phyloP scores from a whole-genome alignment of 2,888 invertebrate genomes.

The Spodoptera littoralis region DNA sequence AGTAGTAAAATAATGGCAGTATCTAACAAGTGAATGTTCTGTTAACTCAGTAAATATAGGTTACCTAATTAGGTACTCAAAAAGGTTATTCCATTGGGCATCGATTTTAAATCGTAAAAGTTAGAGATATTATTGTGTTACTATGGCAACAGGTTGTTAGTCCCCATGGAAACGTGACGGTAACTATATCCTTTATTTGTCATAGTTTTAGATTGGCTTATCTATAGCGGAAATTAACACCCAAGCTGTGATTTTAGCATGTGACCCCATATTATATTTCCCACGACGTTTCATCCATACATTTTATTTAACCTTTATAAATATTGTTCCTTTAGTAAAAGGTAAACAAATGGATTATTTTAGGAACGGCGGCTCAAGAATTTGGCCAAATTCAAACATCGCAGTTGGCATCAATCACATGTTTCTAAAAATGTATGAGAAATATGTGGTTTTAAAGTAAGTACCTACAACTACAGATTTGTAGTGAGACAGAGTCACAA shows the following conservation, averaged over 20 bases:
- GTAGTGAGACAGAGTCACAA: background rate
- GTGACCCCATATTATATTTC: conserved; percentile 38
- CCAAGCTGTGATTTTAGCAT: conserved; percentile 46
- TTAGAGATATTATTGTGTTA: conserved; percentile 4
- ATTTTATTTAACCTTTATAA: background rate
- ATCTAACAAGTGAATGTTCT: background rate
- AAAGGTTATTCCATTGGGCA: background rate
- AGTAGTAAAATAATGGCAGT: no score
- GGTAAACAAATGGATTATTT: conserved; percentile 3
- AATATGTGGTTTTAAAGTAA: background rate
- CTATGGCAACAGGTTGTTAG: conserved; percentile 19
- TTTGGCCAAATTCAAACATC: conserved; percentile 13
- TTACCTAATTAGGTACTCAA: background rate
- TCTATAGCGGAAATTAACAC: conserved; percentile 50
- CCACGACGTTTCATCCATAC: conserved; percentile 29
- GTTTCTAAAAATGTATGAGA: conserved; percentile 10
- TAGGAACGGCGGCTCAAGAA: background rate
- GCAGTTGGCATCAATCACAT: conserved; percentile 39
- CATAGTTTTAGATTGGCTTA: conserved; percentile 42
- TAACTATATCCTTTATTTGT: conserved; percentile 45
- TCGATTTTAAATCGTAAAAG: background rate
- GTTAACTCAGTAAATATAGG: background rate
- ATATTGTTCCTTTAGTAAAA: background rate
- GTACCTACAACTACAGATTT: no score
- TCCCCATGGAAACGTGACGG: conserved; percentile 19